Evolutionary conservation across 2,888 invertebrate genomes (phyloP).

Genomic region (Ganaspis brasiliensis): DNA sequence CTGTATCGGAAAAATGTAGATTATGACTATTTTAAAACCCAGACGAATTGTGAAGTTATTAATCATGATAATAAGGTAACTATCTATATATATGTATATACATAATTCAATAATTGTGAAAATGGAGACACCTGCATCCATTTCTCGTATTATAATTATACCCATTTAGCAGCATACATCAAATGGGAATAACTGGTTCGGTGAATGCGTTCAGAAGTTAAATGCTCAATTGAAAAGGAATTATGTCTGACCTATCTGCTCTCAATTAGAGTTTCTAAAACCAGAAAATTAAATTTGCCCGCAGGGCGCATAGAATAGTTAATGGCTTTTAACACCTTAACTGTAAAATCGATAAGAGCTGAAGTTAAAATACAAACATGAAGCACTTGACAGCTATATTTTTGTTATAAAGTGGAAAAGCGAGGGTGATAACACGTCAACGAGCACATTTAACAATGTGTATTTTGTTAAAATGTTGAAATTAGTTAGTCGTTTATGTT

Average conservation of each 20-base stretch:
- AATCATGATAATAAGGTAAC: no score
- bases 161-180: background rate
- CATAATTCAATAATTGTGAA: no score
- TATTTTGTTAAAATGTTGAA: constrained; percentile 5
- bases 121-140: no score
- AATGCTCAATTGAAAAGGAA: constrained; percentile 25
- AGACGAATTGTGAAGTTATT: no score
- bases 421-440: background rate
- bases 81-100: no score
- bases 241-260: background rate
- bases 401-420: background rate
- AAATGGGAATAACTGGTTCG: background rate
- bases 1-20: no score
- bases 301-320: background rate
- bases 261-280: constrained; percentile 7
- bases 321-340: background rate
- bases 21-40: no score
- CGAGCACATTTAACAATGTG: constrained; percentile 15
- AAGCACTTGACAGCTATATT: background rate
- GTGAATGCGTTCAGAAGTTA: background rate
- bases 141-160: background rate
- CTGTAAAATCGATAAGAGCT: background rate
- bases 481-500: constrained; percentile 3
- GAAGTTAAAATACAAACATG: background rate
- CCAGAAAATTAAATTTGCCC: constrained; percentile 16